These are phyloP conservation scores for Mellilla xanthometata DNA, from an alignment of 2,888 invertebrate species.

Conservation along the genomic window DNA sequence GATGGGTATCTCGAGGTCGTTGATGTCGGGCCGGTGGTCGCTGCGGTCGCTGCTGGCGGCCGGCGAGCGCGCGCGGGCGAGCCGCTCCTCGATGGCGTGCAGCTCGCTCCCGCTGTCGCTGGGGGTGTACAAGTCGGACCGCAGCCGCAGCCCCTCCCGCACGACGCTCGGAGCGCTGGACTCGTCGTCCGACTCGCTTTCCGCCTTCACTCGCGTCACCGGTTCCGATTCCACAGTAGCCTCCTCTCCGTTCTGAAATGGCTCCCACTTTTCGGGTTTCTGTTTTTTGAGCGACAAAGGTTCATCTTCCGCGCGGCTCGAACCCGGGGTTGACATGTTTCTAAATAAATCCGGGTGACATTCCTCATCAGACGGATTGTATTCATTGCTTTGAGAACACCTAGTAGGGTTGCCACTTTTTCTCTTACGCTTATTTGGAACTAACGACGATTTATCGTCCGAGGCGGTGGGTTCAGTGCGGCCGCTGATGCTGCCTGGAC, in stretches of 20 bases:
- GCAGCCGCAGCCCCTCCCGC: conserved; percentile 71
- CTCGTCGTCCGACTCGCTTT: conserved; percentile 78
- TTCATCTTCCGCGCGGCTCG: conserved; percentile 67
- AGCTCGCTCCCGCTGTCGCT: conserved; percentile 77
- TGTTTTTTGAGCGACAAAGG: conserved; percentile 76
- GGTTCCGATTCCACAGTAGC: conserved; percentile 66
- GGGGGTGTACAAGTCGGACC: conserved; percentile 76
- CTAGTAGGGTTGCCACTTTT: conserved; percentile 92
- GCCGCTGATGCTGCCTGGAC: conserved; percentile 49
- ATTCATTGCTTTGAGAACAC: conserved; percentile 84
- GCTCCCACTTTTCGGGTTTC: conserved; percentile 68
- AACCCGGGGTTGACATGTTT: conserved; percentile 66
- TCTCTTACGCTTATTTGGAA: conserved; percentile 88
- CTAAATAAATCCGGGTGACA: conserved; percentile 71
- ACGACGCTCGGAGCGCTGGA: conserved; percentile 76
- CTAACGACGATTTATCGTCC: conserved; percentile 73
- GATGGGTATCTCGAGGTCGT: conserved; percentile 89
- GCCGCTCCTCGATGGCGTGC: conserved; percentile 75
- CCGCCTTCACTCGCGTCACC: conserved; percentile 68
- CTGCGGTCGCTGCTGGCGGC: conserved; percentile 72
- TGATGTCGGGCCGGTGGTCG: conserved; percentile 54
- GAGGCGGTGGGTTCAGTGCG: conserved; percentile 60
- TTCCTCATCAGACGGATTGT: conserved; percentile 75
- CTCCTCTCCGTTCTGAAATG: conserved; percentile 75
- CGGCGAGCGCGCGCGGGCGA: conserved; percentile 78